These are phyloP conservation scores for Mesoligia furuncula DNA, from an alignment of 2,888 invertebrate species.

Conservation along the genomic window DNA sequence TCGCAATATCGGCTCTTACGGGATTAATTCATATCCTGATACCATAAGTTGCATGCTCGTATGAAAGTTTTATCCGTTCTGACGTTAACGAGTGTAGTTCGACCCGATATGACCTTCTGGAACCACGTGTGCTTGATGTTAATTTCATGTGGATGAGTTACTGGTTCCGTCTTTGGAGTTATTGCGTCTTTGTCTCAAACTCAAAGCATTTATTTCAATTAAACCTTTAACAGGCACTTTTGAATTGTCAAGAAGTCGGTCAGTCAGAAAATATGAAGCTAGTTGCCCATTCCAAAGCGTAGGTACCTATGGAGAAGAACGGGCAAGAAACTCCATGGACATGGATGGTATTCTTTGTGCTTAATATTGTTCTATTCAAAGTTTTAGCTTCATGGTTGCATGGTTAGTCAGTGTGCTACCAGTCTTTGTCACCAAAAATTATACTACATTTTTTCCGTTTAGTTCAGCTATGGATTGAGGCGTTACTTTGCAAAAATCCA, in stretches of 20 bases:
- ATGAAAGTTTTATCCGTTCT: conserved; percentile 75
- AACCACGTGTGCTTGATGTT: conserved; percentile 57
- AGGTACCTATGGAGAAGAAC: too few relatives aligned
- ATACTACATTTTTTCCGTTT: background rate
- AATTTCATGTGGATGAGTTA: conserved; percentile 50
- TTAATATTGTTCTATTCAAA: background rate
- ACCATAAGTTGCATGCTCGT: conserved; percentile 73
- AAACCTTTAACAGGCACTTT: too few relatives aligned
- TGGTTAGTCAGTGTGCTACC: background rate
- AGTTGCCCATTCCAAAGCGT: too few relatives aligned
- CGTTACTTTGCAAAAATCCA: too few relatives aligned
- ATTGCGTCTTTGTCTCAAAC: background rate
- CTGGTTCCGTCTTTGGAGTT: conserved; percentile 8
- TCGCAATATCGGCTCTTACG: conserved; percentile 79
- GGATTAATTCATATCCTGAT: conserved; percentile 79
- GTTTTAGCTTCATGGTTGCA: background rate
- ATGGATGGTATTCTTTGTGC: too few relatives aligned
- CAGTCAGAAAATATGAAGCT: too few relatives aligned
- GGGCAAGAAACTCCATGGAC: too few relatives aligned
- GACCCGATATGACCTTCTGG: conserved; percentile 58
- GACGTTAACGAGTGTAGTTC: conserved; percentile 73
- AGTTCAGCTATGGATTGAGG: too few relatives aligned
- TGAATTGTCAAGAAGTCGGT: too few relatives aligned
- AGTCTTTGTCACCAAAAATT: background rate
- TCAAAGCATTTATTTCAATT: too few relatives aligned